A percentile compares a stretch with the other conserved stretches of the same genome.
phyloP scores from a whole-genome alignment of 2,888 invertebrate genomes.

The Acrocyrtus sp. region DNA sequence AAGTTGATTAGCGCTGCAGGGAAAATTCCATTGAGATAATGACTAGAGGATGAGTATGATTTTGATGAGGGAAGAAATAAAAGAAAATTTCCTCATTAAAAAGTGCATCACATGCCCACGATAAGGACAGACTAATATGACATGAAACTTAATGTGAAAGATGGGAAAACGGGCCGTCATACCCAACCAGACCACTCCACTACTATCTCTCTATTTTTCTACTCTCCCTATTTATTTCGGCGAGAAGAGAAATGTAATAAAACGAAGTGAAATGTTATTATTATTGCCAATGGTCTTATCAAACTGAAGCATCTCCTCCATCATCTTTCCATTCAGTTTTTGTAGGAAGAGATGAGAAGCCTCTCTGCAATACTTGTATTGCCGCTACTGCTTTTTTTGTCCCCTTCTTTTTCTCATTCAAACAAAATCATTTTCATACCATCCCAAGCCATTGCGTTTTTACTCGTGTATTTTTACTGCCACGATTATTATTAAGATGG shows the following conservation, averaged over 20 bases:
- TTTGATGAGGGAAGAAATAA: conserved; percentile 9
- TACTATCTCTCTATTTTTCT: too few relatives aligned
- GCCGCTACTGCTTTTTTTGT: too few relatives aligned
- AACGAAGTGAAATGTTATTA: neutral
- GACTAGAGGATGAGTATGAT: conserved; percentile 2
- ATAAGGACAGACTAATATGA: neutral
- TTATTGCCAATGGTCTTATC: conserved; percentile 31
- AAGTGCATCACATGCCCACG: conserved; percentile 5
- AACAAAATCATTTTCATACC: too few relatives aligned
- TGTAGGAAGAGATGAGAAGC: too few relatives aligned
- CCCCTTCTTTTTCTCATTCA: conserved; percentile 2
- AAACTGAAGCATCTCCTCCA: neutral
- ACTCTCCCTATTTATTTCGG: neutral
- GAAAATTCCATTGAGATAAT: conserved; percentile 33
- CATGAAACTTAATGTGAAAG: neutral
- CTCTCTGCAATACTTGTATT: too few relatives aligned
- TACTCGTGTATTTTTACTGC: neutral
- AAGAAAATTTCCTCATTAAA: conserved; percentile 36
- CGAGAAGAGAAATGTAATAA: neutral
- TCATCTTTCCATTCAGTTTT: conserved; percentile 23
- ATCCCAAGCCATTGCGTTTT: neutral
- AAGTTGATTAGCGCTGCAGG: conserved; percentile 37
- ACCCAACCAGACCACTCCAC: too few relatives aligned
- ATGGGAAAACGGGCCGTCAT: neutral
- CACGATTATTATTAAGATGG: conserved; percentile 21